Base-by-base conservation (phyloP, 2,797 vertebrate species). In the Xenops minutus region DNA sequence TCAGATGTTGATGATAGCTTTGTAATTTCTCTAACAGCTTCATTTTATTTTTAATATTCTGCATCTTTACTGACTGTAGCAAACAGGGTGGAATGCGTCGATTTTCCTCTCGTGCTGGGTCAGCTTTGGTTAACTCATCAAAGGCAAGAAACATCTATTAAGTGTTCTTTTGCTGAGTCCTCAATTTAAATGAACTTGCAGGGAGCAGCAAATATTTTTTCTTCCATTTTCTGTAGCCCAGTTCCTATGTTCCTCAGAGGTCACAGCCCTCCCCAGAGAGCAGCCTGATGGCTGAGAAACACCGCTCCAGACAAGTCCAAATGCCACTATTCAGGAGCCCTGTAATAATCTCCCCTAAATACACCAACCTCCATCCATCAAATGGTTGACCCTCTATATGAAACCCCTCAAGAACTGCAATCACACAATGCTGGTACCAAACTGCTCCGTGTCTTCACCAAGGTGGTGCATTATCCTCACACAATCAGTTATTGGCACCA, bases 171-270 rank as follows among this genome's bases (percentile, higher is more conserved):
- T 88, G 93, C 93, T 61, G 89, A 95, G 58, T 89, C 92, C 26
- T 88, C 91, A 24, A 1, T 92, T 88, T 52, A 73, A 78, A 88
- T 49, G 39, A 92, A 88, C 58, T 79, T 91, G 89, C 91, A 94
- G 74, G 85, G 46, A 92, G 82, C 92, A 95, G 95, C 87, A 86
- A 78, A 78, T 95, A 72, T 87, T 81, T 75, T 85, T 24, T n/a
- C 73, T 89, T 55, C 55, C 16, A 1, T 86, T 92, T 92, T 76
- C 72, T 62, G 61, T 14, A 23, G 46, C 26, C 37, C 79, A 14
- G 64, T 34, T 82, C 34, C 69, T 54, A 81, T 5, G 0, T 76
- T 84, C 62, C 79, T 51, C 32, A 26, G 88, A 87, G 95, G 93
- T 89, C 78, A 11, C 6, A 44, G 91, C 49, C 54, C 48, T 32